Percentiles rank a stretch among this genome's conserved stretches.
phyloP scores from a whole-genome alignment of 1,140 invertebrate genomes.

The Choristoneura fumiferana region DNA sequence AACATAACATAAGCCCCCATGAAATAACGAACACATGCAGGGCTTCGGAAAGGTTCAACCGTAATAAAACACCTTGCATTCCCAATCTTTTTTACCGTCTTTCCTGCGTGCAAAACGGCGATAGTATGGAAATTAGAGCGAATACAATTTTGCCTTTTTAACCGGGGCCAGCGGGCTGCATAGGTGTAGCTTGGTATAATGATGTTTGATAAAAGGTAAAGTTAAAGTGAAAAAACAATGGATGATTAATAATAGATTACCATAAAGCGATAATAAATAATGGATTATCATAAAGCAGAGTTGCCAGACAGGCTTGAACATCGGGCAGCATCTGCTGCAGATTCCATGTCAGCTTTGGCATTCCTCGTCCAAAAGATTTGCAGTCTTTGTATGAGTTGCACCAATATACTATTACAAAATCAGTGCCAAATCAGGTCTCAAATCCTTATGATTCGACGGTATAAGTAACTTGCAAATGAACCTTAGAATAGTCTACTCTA shows the following conservation, averaged over 20 bases:
- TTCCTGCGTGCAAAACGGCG: not conserved
- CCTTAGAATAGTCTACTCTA: no score
- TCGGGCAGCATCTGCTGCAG: not conserved
- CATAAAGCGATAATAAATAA: not conserved
- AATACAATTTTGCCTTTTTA: not conserved
- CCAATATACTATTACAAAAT: no score
- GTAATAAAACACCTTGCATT: conserved; percentile 16
- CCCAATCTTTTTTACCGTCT: not conserved
- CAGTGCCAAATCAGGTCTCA: no score
- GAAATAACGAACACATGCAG: not conserved
- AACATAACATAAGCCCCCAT: not conserved
- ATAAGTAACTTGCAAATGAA: no score
- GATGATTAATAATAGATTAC: not conserved
- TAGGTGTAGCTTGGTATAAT: not conserved
- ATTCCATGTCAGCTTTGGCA: no score
- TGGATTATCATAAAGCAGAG: not conserved
- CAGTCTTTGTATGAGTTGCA: no score
- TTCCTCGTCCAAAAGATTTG: no score
- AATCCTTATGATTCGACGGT: no score
- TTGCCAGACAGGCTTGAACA: not conserved
- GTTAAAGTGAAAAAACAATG: not conserved
- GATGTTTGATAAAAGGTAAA: not conserved
- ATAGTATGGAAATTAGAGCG: not conserved
- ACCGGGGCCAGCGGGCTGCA: no score
- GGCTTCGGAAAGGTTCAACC: conserved; percentile 8